Base-by-base conservation (phyloP, 2,888 invertebrate genomes). In the Hyles lineata region DNA sequence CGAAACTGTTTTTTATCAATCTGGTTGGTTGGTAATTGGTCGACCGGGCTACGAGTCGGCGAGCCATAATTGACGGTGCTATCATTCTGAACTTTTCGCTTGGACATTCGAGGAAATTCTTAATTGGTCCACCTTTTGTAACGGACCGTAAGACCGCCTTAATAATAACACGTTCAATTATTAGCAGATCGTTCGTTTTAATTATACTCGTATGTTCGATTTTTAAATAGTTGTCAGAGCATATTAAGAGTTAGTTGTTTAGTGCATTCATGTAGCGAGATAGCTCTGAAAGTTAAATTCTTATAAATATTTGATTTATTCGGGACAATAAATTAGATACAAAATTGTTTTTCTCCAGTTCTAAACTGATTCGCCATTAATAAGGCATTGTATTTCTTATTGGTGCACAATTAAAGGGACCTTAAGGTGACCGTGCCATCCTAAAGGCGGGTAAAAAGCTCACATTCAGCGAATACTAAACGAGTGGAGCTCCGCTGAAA, bases 41-140 rank as follows among this genome's bases (percentile, higher is more conserved):
- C 82, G 87, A 87, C 85, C 87, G 85, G 86, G 85, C 82, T 85
- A 87, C 88, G 87, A 88, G 83, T 82, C 87, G 83, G 87, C 83
- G 88, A 83, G 87, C 87, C 88, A 91, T 92, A 92, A 93, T 92
- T 91, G 91, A 91, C 92, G 90, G 89, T 91, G 92, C 90, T 92
- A 92, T 93, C 93, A 91, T 93, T 91, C 90, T 93, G 90, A 87
- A 90, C 90, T 91, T 89, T 90, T 91, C 87, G 89, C 85, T 87
- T 82, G 90, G 89, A 90, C 90, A 90, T 94, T 94, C 94, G 92
- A 89, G 92, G 93, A 94, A 94, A 93, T 87, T 92, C 88, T 93
- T 94, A 94, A 94, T 94, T 94, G 93, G 93, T 91, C 86, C 89
- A 91, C 90, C 91, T 91, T 93, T 93, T 93, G 92, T 92, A 90